Conservation (phyloP, 2,113 vertebrate species). For the Seriola quinqueradiata region DNA sequence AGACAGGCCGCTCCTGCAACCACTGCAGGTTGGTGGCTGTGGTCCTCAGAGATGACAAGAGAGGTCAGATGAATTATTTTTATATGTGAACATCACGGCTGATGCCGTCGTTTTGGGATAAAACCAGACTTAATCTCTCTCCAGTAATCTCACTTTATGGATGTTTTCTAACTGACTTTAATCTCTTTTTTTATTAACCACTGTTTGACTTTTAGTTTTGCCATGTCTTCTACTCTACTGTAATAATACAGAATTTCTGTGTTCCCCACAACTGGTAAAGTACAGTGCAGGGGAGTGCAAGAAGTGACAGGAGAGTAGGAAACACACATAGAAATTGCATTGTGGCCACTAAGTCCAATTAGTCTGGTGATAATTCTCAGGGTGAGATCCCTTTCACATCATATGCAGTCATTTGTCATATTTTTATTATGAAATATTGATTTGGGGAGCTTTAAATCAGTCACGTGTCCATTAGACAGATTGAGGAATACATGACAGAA, state of each 20-base stretch:
- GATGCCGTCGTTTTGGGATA: background rate
- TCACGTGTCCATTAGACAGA: too few relatives aligned
- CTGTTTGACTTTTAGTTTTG: constrained; percentile 70
- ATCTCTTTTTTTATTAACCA: constrained; percentile 50
- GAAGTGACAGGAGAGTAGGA: background rate
- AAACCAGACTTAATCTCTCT: constrained; percentile 17
- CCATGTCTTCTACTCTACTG: constrained; percentile 27
- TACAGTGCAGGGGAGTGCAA: background rate
- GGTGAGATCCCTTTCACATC: too few relatives aligned
- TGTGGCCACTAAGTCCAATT: background rate
- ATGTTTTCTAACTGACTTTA: constrained; percentile 52
- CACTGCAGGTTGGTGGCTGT: constrained; percentile 16
- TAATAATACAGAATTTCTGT: background rate
- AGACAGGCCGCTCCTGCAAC: constrained; percentile 42
- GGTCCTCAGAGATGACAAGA: constrained; percentile 7
- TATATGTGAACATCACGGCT: background rate
- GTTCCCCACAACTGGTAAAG: background rate
- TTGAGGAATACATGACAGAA: too few relatives aligned
- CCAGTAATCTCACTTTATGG: constrained; percentile 53
- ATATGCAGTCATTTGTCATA: too few relatives aligned
- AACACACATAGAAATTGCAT: background rate
- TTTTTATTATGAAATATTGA: too few relatives aligned
- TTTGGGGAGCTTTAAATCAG: too few relatives aligned
- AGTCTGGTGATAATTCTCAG: too few relatives aligned
- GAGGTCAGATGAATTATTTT: background rate